Conservation (phyloP, 2,113 vertebrate species). For the Promerops cafer region DNA sequence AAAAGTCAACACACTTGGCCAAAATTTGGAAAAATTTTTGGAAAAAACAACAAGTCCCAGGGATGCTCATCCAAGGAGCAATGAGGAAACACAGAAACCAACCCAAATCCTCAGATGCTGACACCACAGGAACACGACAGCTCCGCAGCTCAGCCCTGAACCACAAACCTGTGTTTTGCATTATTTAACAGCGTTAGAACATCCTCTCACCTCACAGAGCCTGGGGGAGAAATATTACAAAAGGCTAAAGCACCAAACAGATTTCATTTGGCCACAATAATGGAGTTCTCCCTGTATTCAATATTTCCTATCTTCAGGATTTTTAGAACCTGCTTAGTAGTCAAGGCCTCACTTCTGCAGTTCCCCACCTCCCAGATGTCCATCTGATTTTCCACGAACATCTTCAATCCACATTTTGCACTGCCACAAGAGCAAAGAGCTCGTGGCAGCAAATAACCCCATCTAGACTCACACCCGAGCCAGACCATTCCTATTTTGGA, state of each 20-base stretch:
- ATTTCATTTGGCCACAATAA: background rate
- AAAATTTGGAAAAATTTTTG: background rate
- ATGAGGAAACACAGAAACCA: background rate
- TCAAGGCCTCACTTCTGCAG: background rate
- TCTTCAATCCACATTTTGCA: background rate
- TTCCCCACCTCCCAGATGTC: background rate
- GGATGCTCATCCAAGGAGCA: background rate
- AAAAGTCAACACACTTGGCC: background rate
- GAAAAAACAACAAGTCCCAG: no score
- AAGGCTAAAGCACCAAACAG: background rate
- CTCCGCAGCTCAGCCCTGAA: background rate
- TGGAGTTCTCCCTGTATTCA: background rate
- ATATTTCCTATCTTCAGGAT: background rate
- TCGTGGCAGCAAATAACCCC: background rate
- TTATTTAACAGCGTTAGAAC: background rate
- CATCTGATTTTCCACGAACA: background rate
- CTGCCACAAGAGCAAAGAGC: background rate
- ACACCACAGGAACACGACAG: background rate
- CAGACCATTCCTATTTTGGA: background rate
- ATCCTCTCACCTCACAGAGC: background rate
- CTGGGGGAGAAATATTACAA: background rate
- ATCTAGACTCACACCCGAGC: background rate
- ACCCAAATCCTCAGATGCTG: background rate
- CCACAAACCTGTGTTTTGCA: background rate
- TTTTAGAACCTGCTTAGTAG: background rate